These are phyloP conservation scores for Akabosia matsudoensis DNA, from an alignment of 1,140 invertebrate species.

Conservation along the genomic window DNA sequence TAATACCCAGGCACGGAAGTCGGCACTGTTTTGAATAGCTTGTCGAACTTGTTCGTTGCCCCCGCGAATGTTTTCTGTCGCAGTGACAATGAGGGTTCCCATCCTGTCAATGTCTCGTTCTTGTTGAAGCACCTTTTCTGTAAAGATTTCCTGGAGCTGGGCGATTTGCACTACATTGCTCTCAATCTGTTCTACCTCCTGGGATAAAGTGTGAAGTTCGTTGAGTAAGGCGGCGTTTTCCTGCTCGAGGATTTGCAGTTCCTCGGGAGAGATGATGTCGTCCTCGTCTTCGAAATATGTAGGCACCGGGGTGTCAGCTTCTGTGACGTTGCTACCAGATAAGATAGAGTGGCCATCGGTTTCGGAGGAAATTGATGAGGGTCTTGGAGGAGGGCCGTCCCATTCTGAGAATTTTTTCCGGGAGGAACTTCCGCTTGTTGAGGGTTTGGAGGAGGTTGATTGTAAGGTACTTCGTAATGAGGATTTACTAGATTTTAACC, in stretches of 20 bases:
- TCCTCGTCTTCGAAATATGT: conserved; percentile 55
- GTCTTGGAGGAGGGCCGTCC: not conserved
- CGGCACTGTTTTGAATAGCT: conserved; percentile 94
- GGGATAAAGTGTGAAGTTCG: conserved; percentile 72
- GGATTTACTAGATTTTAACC: not conserved
- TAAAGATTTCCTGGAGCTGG: conserved; percentile 92
- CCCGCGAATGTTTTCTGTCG: conserved; percentile 91
- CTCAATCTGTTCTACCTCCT: conserved; percentile 79
- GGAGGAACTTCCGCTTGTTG: not conserved
- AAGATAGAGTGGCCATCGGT: conserved; percentile 5
- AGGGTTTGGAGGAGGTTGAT: not conserved
- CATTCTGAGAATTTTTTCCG: not conserved
- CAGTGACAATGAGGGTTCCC: conserved; percentile 76
- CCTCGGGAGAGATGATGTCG: conserved; percentile 71
- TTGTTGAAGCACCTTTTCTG: conserved; percentile 93
- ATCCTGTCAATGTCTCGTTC: conserved; percentile 89
- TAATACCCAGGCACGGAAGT: conserved; percentile 85
- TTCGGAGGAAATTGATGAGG: not conserved
- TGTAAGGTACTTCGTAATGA: not conserved
- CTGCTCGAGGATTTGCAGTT: conserved; percentile 83
- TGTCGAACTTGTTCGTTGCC: conserved; percentile 95
- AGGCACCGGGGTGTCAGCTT: conserved; percentile 47
- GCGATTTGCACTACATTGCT: conserved; percentile 93
- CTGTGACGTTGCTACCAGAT: conserved; percentile 46
- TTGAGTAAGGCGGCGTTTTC: conserved; percentile 79